Conservation (phyloP, 2,113 vertebrate genomes). For the Arvicanthis niloticus region DNA sequence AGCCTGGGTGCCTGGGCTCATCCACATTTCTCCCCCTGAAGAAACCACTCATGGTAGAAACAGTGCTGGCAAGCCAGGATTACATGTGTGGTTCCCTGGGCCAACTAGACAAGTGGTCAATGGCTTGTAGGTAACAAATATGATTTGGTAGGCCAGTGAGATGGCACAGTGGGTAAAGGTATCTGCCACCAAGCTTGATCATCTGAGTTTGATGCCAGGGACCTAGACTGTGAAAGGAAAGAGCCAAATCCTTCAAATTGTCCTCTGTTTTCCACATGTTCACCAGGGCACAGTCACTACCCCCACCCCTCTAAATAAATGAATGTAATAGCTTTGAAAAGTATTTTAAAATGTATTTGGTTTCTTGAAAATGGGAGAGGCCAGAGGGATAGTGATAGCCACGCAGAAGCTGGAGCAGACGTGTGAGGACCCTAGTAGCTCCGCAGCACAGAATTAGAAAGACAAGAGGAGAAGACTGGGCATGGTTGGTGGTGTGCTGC, state of each 20-base stretch:
- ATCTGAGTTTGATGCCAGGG: not conserved
- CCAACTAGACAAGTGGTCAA: rapidly evolving
- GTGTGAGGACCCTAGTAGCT: rapidly evolving
- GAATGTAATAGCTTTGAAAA: not conserved
- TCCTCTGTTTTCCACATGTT: not conserved
- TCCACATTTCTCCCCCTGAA: not conserved
- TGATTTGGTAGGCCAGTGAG: not conserved
- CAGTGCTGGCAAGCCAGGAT: rapidly evolving
- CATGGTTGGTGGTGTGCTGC: rapidly evolving
- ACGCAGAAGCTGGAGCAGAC: rapidly evolving
- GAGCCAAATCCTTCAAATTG: not conserved
- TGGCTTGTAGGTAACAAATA: not conserved
- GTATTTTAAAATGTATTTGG: not conserved
- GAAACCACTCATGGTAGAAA: not conserved
- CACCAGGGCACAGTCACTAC: not conserved
- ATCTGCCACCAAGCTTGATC: not conserved
- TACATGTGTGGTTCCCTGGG: too few relatives aligned
- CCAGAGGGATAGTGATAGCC: not conserved
- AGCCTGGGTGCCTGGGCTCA: not conserved
- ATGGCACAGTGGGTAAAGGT: not conserved
- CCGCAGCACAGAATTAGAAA: rapidly evolving
- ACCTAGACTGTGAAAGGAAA: not conserved
- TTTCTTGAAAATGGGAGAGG: not conserved
- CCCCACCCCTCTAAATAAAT: not conserved
- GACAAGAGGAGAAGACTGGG: rapidly evolving